Base-by-base conservation (phyloP, 2,797 vertebrate species). In the Tragopan temminckii region DNA sequence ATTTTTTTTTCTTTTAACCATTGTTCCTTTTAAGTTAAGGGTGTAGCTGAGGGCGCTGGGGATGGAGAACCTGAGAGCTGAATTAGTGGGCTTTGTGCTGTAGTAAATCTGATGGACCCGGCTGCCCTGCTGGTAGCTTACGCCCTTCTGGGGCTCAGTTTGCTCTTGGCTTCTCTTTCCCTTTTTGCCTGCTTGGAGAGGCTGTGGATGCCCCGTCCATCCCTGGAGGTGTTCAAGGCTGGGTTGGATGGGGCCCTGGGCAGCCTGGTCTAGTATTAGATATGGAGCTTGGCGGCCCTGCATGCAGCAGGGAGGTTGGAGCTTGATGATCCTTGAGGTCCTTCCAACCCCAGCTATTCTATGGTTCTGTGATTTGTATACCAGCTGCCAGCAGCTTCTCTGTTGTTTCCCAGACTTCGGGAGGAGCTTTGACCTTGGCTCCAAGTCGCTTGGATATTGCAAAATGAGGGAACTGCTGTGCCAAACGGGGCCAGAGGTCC, bases 71-170 rank as follows among this genome's bases (percentile, higher is more conserved):
- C 55, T 5, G 38, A 50, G 76, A 40, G 29, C 23, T 66, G 1
- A 45, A 29, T 2, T 33, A 29, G 40, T 88, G 57, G 67, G 45
- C 53, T 92, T 77, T 62, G 42, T 24, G 0, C 43, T 1, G 4
- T 19, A 72, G 59, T 18, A 1, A 20, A 9, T 29, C 72, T 62
- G 43, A 12, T 42, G 87, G 64, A 9, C 68, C 10, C 9, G 48
- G 6, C 21, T 35, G 33, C 57, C 50, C 74, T 52, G 33, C 33
- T n/a, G 55, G 57, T 79, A 35, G 55, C 55, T 83, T 31, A 17
- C 18, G 20, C 46, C 62, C 31, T 1, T 38, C 74, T 36, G 12
- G 1, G 1, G 45, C 58, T 55, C 0, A 0, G 5, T 42, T 16
- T 31, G 38, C 14, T 38, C 4, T 11, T 55, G 66, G 35, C 36